Evolutionary conservation across 2,888 invertebrate species (phyloP).

Genomic region (Lasioglossum morio): DNA sequence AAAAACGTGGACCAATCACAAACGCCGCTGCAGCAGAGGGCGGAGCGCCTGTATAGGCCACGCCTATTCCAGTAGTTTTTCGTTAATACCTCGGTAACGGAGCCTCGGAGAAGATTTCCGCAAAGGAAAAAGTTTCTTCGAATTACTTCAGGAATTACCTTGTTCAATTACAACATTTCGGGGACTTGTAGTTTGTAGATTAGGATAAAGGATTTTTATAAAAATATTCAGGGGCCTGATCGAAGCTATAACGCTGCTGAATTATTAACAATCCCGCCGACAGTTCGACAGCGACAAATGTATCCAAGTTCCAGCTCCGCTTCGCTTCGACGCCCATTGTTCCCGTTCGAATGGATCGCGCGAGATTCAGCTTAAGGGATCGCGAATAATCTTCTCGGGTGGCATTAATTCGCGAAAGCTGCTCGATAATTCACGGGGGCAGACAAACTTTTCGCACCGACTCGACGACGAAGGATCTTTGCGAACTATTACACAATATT

Average conservation of each 20-base stretch:
- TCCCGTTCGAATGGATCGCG: background rate
- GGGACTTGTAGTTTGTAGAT: too few relatives aligned
- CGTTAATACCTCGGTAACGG: too few relatives aligned
- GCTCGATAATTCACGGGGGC: constrained; percentile 7
- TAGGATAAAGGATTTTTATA: too few relatives aligned
- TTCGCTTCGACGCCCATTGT: constrained; percentile 6
- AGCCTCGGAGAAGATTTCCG: too few relatives aligned
- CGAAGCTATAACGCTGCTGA: background rate
- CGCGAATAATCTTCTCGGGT: background rate
- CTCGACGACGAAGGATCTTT: background rate
- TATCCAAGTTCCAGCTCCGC: background rate
- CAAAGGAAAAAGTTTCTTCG: too few relatives aligned
- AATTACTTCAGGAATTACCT: too few relatives aligned
- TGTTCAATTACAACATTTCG: too few relatives aligned
- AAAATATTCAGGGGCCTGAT: background rate
- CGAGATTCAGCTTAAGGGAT: background rate
- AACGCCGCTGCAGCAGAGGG: too few relatives aligned
- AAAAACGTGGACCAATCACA: too few relatives aligned
- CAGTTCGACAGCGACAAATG: constrained; percentile 31
- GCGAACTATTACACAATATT: background rate
- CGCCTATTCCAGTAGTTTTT: too few relatives aligned
- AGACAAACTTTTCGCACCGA: background rate
- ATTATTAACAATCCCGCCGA: constrained; percentile 29
- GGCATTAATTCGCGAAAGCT: constrained; percentile 1
- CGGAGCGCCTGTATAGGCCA: too few relatives aligned